Evolutionary conservation across 2,888 invertebrate genomes (phyloP).

Genomic region (Lepidocyrtinus sp.): DNA sequence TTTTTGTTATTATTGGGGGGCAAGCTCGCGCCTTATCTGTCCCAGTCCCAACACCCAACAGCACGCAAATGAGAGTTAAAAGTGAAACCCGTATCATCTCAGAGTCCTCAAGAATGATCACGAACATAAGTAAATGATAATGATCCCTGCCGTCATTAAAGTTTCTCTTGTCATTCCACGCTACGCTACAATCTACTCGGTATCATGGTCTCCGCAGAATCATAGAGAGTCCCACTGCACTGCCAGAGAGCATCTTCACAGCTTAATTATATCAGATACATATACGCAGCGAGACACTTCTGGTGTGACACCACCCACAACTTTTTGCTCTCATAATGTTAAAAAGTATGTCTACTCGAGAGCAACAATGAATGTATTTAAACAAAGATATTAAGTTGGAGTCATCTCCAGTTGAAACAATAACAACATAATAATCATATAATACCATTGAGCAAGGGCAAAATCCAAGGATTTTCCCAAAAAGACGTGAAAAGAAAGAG

Average conservation of each 20-base stretch:
- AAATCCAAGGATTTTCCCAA: neutral
- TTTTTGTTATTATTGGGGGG: no score
- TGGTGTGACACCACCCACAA: constrained; percentile 1
- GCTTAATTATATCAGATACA: constrained; percentile 7
- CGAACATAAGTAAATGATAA: constrained; percentile 50
- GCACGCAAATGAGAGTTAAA: no score
- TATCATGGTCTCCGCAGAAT: no score
- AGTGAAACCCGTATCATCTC: no score
- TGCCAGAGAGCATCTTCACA: neutral
- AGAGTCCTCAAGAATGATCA: constrained; percentile 35
- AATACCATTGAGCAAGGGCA: neutral
- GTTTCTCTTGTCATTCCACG: constrained; percentile 27
- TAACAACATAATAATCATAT: constrained; percentile 18
- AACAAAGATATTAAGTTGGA: no score
- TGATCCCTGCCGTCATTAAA: constrained; percentile 53
- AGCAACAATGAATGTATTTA: neutral
- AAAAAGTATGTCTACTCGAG: neutral
- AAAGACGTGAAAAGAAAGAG: constrained; percentile 16
- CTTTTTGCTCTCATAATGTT: neutral
- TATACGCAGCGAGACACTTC: constrained; percentile 9
- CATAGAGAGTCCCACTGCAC: no score
- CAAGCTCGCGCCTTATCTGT: no score
- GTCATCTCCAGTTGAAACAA: constrained; percentile 19
- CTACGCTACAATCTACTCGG: neutral
- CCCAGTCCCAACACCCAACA: no score